These are phyloP conservation scores for Trichoplusia ni DNA, from an alignment of 1,140 invertebrate genomes.

Conservation along the genomic window DNA sequence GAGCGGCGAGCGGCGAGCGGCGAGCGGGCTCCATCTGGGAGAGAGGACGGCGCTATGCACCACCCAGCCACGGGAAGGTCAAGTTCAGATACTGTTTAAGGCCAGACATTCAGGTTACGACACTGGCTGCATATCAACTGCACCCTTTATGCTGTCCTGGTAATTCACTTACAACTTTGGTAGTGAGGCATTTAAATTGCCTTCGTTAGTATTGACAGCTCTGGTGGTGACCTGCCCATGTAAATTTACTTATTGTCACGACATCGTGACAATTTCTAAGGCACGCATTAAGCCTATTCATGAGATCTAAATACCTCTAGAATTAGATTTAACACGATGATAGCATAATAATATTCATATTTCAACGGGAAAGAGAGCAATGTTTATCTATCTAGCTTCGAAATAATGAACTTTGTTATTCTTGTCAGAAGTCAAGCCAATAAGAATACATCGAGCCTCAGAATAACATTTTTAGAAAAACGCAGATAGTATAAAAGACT, in stretches of 20 bases:
- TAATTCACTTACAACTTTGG: conserved; percentile 5
- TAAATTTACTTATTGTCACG: no score
- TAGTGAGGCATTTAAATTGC: conserved; percentile 7
- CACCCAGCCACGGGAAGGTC: conserved; percentile 46
- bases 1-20: not conserved
- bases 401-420: no score
- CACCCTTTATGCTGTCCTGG: conserved; percentile 1
- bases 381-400: no score
- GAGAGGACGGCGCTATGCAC: conserved; percentile 41
- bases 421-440: no score
- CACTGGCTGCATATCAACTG: conserved; percentile 3
- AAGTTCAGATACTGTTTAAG: conserved; percentile 44
- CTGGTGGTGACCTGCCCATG: conserved; percentile 2
- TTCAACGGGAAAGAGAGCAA: no score
- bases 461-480: no score
- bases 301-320: no score
- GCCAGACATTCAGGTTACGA: conserved; percentile 17
- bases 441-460: no score
- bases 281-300: no score
- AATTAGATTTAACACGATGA: no score
- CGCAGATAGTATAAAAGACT: no score
- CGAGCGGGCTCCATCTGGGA: conserved; percentile 37
- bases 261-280: not conserved
- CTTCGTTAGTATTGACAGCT: conserved; percentile 14
- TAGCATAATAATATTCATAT: no score